Percentiles rank a stretch among this genome's conserved stretches.
Evolutionary conservation across 2,113 vertebrate species (phyloP).

Genomic region (Atrichornis clamosus): DNA sequence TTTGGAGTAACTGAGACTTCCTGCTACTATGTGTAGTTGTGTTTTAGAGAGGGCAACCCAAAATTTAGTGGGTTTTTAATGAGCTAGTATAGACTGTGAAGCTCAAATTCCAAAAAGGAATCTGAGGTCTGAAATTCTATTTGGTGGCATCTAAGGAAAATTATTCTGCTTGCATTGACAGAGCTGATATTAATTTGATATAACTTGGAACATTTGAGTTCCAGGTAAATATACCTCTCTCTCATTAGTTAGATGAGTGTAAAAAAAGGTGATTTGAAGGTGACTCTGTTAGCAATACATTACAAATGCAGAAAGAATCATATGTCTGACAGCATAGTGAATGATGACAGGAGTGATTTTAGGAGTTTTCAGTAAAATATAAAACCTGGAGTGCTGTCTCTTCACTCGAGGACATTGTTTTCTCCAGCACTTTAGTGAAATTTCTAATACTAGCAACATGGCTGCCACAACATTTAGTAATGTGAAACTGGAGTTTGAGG

Average conservation of each 20-base stretch:
- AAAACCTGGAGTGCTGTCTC: neutral
- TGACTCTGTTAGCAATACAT: neutral
- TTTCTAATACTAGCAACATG: accelerated
- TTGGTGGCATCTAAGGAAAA: neutral
- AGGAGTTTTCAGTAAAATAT: neutral
- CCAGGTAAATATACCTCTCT: neutral
- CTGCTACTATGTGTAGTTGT: neutral
- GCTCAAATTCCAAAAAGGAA: neutral
- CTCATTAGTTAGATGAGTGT: neutral
- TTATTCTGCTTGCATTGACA: neutral
- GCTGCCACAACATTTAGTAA: neutral
- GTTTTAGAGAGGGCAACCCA: neutral
- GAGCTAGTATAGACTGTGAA: neutral
- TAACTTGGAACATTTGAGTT: neutral
- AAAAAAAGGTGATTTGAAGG: neutral
- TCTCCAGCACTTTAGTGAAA: neutral
- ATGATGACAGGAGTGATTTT: neutral
- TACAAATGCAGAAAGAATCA: neutral
- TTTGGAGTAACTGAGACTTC: neutral
- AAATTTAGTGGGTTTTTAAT: neutral
- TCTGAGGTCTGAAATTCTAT: neutral
- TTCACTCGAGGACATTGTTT: neutral
- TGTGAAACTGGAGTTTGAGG: neutral
- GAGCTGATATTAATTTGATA: neutral
- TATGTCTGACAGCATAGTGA: neutral